phyloP scores from a whole-genome alignment of 2,888 invertebrate genomes.

The Plebejus melissa region DNA sequence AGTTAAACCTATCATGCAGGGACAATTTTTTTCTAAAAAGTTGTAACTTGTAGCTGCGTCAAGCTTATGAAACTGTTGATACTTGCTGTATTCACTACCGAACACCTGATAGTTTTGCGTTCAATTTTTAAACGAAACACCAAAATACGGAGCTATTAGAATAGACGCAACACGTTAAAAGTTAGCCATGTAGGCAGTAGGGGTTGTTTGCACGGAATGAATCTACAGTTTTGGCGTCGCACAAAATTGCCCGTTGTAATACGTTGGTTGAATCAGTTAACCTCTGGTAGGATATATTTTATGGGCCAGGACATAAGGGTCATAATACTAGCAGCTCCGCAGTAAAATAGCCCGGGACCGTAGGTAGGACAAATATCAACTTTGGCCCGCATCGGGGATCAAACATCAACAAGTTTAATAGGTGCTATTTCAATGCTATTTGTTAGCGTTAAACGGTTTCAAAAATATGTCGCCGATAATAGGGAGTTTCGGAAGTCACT shows the following conservation, averaged over 20 bases:
- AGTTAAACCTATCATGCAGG: too few species aligned
- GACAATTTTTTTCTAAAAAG: too few species aligned
- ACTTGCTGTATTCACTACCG: too few species aligned
- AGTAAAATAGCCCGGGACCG: neutral
- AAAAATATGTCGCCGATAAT: neutral
- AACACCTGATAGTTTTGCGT: neutral
- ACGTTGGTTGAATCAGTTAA: neutral
- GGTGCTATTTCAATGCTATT: neutral
- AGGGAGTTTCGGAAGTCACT: too few species aligned
- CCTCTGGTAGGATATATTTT: neutral
- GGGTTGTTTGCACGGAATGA: neutral
- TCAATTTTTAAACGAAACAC: neutral
- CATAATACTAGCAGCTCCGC: neutral
- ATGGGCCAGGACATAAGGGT: neutral
- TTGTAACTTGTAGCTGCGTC: too few species aligned
- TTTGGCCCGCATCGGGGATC: slow-evolving; percentile 1
- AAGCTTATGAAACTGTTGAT: too few species aligned
- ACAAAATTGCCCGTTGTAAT: slow-evolving; percentile 7
- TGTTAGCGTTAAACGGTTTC: neutral
- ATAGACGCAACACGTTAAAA: neutral
- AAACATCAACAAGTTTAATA: slow-evolving; percentile 8
- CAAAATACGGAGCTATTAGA: slow-evolving; percentile 6
- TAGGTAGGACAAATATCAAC: slow-evolving; percentile 7
- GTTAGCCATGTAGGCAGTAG: slow-evolving; percentile 4
- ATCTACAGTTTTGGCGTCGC: slow-evolving; percentile 3